Base-by-base conservation (phyloP, 2,113 vertebrate species). In the Xenus cinereus region DNA sequence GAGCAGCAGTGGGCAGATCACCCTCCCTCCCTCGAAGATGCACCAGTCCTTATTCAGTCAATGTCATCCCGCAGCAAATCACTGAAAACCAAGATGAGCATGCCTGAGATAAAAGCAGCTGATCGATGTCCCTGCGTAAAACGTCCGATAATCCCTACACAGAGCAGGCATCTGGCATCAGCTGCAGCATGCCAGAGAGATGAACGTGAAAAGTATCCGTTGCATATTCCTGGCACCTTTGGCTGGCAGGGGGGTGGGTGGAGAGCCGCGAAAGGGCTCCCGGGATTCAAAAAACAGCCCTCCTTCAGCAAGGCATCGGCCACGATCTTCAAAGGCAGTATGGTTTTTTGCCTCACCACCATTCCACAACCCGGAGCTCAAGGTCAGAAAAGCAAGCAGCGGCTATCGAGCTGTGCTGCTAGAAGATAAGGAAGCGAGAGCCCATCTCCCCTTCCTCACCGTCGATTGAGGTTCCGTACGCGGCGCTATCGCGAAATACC, bases 1-100 rank as follows among this genome's bases (percentile, higher is more conserved):
- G 84, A 95, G 68, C 91, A 73, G 84, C 84, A 76, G 92, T 35
- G 62, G 84, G 86, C 90, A 87, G 92, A 93, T 73, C 37, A 14
- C 75, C 86, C 39, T 82, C 95, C 91, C 84, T 85, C 94, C 63
- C 91, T 83, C 57, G 0, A 27, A 95, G 94, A 94, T 72, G 78
- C 91, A 87, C 82, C 87, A 83, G 95, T 93, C 96, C 96, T 96
- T 96, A 96, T 94, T 96, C 93, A 96, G 96, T 96, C 95, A 97
- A 93, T 95, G 92, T 80, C 93, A 95, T 89, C 89, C 53, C 93
- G 4, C 90, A 62, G 93, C 84, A 77, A 91, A 93, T 46, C 95
- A 24, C 92, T 67, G 93, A 68, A 72, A 91, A 78, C 71, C 91
- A 78, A 87, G 93, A 87, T 15, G 77, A 81, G 81, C 6, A 5